phyloP scores from a whole-genome alignment of 2,113 vertebrate species.

The Pipra filicauda region DNA sequence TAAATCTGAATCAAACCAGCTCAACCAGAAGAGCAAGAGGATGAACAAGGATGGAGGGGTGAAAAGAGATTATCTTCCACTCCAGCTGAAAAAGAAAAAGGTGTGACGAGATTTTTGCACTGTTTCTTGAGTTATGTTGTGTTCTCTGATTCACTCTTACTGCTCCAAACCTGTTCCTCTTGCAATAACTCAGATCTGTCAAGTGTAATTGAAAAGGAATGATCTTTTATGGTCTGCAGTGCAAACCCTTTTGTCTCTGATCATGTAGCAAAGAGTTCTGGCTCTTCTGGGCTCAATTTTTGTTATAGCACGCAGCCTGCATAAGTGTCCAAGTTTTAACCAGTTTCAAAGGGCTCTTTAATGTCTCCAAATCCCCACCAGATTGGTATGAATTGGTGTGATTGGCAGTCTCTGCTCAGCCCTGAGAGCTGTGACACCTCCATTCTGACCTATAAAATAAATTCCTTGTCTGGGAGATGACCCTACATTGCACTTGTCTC shows the following conservation, averaged over 20 bases:
- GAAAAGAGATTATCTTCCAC: background rate
- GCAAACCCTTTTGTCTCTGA: background rate
- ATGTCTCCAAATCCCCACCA: background rate
- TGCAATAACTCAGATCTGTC: background rate
- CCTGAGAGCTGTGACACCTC: background rate
- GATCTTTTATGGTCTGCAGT: background rate
- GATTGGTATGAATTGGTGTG: background rate
- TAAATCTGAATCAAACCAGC: conserved; percentile 23
- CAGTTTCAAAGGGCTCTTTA: background rate
- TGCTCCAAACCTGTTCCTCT: background rate
- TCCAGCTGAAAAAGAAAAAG: background rate
- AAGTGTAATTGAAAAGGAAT: conserved; percentile 14
- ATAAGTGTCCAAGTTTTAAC: background rate
- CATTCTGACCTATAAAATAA: background rate
- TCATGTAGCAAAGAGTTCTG: background rate
- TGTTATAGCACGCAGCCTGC: background rate
- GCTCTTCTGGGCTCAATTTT: background rate
- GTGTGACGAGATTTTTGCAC: background rate
- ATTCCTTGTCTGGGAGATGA: background rate
- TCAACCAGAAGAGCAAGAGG: background rate
- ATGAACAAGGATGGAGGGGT: background rate
- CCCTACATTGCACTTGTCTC: background rate
- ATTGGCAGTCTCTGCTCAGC: background rate
- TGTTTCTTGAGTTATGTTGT: background rate
- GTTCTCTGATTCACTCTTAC: background rate